A percentile compares a stretch with the other conserved stretches of the same genome.
These are phyloP conservation scores for Biston stratarius DNA, from an alignment of 2,888 invertebrate species.

Conservation along the genomic window DNA sequence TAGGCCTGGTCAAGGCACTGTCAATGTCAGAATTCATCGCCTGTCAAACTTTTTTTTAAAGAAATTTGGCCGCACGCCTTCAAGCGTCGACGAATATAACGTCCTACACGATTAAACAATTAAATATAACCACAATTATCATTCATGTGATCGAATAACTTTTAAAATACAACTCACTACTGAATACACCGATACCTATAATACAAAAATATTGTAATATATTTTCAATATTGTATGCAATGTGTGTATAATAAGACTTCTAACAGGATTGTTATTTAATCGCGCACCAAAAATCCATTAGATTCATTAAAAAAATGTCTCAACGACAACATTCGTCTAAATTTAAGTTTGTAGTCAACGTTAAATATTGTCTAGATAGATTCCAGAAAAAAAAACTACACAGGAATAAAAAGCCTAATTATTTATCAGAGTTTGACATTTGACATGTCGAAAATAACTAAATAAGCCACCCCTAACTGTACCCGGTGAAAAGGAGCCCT, in stretches of 20 bases:
- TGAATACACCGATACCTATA: constrained; percentile 81
- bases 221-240: constrained; percentile 73
- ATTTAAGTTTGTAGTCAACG: too few relatives aligned
- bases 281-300: constrained; percentile 3
- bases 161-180: constrained; percentile 80
- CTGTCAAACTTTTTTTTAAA: constrained; percentile 38
- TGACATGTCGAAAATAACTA: too few relatives aligned
- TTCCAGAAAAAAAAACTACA: too few relatives aligned
- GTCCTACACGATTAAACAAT: constrained; percentile 63
- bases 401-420: not conserved
- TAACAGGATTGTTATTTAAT: constrained; percentile 5
- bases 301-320: not conserved
- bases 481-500: too few relatives aligned
- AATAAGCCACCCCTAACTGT: too few relatives aligned
- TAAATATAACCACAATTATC: constrained; percentile 66
- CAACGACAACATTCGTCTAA: too few relatives aligned
- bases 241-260: constrained; percentile 72
- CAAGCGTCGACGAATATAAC: constrained; percentile 68
- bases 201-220: constrained; percentile 83
- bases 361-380: too few relatives aligned
- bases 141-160: constrained; percentile 60
- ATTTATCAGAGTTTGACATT: too few relatives aligned
- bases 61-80: constrained; percentile 78
- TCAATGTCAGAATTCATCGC: constrained; percentile 29
- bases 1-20: constrained; percentile 35